Evolutionary conservation across 1,140 invertebrate species (phyloP), one percentile per base, ranked within the genome.

Genomic region (Papilio polyxenes): DNA sequence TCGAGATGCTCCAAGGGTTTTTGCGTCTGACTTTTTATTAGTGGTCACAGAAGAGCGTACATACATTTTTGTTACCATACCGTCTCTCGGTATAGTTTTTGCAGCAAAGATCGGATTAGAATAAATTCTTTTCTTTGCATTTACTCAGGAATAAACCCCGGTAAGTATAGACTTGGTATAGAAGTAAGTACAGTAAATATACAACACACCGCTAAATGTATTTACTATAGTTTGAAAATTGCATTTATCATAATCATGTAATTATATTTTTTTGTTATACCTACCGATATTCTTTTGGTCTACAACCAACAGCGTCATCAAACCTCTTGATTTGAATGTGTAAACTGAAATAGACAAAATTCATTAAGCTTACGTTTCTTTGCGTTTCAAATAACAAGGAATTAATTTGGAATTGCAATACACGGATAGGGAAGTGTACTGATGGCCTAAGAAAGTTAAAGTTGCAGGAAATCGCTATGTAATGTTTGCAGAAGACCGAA

Each of bases 11-110:
- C 85, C 82, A 37, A 84, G 85, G 84, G 88, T 89, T 90, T 89
- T 87, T 88, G 87, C 87, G 83, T 80, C 85, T 87, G 82, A 83
- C 84, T 89, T 91, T 72, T 91, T 92, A 89, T 90, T 91, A 85
- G 83, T 85, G 85, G 84, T 85, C 84, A 85, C 82, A 84, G 83
- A 85, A 65, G 76, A 48, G 65, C 75, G 62, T 80, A 62, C 80
- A 82, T 81, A 51, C 72, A 62, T 81, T 56, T 65, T 81, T 81
- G 72, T 80, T 49, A 76, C 78, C 44, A 31, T 51, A 69, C 59
- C 40, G 44, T 72, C 79, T 48, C 59, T 49, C 62, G 31, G 65
- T 72, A 80, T 56, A 78, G 51, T 76, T 76, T 53, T 76, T 76
- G 49, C 20, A 37, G 31, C 56, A 53, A 79, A 40, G 53, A 31